Evolutionary conservation across 2,797 vertebrate species (phyloP), one percentile per base, ranked within the genome.

Genomic region (Bovichtus diacanthus): DNA sequence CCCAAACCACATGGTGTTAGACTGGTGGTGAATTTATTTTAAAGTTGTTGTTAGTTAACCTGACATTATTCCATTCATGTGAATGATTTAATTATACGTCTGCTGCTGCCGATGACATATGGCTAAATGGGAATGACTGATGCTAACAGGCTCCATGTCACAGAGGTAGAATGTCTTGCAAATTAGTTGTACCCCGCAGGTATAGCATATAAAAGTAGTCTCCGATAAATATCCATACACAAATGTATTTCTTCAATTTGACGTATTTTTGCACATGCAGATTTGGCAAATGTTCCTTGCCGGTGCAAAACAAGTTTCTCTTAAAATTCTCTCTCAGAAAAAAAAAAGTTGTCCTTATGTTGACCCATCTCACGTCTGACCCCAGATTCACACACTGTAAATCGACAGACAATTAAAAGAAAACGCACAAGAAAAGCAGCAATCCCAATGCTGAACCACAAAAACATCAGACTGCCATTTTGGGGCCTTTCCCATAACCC

Each of bases 391-490:
- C 83, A 87, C 83, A 64, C 47, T 83, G 55, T 90, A 92, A 95
- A 92, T 93, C 62, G 85, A 82, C 81, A 67, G 85, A 87, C 91
- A 93, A 92, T 93, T 87, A 92, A 85, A 79, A 53, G 61, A 67
- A 89, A 89, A 92, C 83, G 70, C 66, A 82, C 46, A 84, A 85
- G 73, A 84, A 81, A 88, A 90, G 83, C 90, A 85, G 82, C 82
- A 76, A 88, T 93, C 87, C 87, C 92, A 94, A 91, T 77, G 79
- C 86, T 65, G 70, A 88, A 93, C 93, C 92, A 84, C 93, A 92
- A 89, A 91, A 90, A 89, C 89, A 91, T 87, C 90, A 93, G 87
- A 86, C 92, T 93, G 91, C 82, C 89, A 89, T 92, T 92, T 88
- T 84, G 87, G 90, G 91, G 89, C 85, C 87, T 81, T 90, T 93